Conservation (phyloP, 2,888 invertebrate species). For the Philaethria dido region DNA sequence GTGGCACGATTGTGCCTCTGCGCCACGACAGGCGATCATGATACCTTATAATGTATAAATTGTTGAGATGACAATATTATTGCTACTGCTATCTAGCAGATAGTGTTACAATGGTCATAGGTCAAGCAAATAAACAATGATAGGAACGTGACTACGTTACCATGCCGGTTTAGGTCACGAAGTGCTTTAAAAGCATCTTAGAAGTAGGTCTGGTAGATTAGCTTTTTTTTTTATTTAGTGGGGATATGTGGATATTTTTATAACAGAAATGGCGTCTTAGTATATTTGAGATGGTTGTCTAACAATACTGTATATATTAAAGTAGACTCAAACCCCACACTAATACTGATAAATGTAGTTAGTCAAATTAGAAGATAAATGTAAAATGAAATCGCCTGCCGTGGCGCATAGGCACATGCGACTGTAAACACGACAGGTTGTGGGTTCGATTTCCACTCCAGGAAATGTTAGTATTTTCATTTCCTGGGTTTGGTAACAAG, state of each 20-base stretch:
- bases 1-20: too few species aligned
- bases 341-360: not conserved
- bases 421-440: too few species aligned
- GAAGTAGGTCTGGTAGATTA: slow-evolving; percentile 8
- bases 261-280: not conserved
- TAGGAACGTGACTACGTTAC: slow-evolving; percentile 29
- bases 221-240: not conserved
- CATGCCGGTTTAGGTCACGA: slow-evolving; percentile 19
- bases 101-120: slow-evolving; percentile 34
- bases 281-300: not conserved
- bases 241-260: not conserved
- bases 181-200: not conserved
- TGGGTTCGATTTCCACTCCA: too few species aligned
- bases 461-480: too few species aligned
- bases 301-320: not conserved
- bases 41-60: slow-evolving; percentile 15
- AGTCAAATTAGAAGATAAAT: too few species aligned
- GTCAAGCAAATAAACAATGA: slow-evolving; percentile 34
- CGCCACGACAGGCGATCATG: too few species aligned
- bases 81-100: slow-evolving; percentile 30
- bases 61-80: slow-evolving; percentile 17
- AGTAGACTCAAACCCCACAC: not conserved
- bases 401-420: too few species aligned
- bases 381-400: too few species aligned
- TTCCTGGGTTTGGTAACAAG: too few species aligned